Percentiles rank a stretch among this genome's conserved stretches.
Conservation (phyloP, 2,797 vertebrate species). For the Lycodopsis pacificus region DNA sequence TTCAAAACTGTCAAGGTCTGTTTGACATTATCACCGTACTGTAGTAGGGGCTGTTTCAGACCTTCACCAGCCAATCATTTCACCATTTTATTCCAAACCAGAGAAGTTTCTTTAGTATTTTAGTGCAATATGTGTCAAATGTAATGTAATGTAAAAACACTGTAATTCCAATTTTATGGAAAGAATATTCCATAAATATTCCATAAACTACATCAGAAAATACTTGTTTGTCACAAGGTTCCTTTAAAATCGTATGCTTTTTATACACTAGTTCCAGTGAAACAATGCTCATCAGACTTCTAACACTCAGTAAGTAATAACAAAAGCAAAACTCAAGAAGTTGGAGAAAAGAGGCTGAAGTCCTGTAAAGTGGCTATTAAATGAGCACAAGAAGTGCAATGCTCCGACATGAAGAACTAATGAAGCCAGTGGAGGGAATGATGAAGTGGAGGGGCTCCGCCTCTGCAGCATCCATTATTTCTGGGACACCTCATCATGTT, state of each 20-base stretch:
- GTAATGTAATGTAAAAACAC: neutral
- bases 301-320: neutral
- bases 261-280: neutral
- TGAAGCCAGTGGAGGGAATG: constrained; percentile 57
- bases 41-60: neutral
- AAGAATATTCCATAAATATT: neutral
- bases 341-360: constrained; percentile 8
- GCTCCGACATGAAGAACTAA: constrained; percentile 43
- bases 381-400: constrained; percentile 20
- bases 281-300: neutral
- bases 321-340: neutral
- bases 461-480: constrained; percentile 43
- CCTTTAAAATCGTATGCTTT: neutral
- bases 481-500: constrained; percentile 27
- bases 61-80: neutral
- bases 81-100: neutral
- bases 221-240: neutral
- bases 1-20: constrained; percentile 10
- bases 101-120: neutral
- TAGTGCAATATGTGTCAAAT: neutral
- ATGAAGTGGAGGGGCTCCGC: constrained; percentile 42
- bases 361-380: constrained; percentile 31
- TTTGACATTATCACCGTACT: neutral
- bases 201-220: neutral
- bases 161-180: neutral